These are phyloP conservation scores for Echiichthys vipera DNA, from an alignment of 2,797 vertebrate genomes.

Conservation along the genomic window DNA sequence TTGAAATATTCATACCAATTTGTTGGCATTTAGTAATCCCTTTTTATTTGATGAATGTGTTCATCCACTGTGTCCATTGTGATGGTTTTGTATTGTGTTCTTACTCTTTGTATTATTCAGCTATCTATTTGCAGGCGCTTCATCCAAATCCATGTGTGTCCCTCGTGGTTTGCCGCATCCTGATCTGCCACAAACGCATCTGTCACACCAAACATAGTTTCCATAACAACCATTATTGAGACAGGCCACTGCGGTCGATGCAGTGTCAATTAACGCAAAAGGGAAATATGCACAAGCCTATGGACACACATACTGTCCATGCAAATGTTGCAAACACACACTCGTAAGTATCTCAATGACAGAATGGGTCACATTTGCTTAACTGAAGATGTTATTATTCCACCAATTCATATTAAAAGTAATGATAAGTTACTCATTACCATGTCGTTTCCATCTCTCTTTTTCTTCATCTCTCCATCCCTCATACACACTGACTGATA, in stretches of 20 bases:
- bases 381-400: conserved; percentile 50
- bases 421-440: conserved; percentile 50
- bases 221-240: conserved; percentile 77
- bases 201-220: conserved; percentile 75
- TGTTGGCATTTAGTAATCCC: conserved; percentile 61
- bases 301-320: conserved; percentile 35
- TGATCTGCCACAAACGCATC: conserved; percentile 68
- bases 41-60: conserved; percentile 52
- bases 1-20: conserved; percentile 51
- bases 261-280: conserved; percentile 68
- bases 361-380: conserved; percentile 39
- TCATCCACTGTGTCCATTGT: conserved; percentile 41
- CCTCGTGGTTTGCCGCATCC: conserved; percentile 68
- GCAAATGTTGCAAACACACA: conserved; percentile 21
- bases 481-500: not conserved
- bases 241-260: conserved; percentile 56
- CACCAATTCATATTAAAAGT: conserved; percentile 49
- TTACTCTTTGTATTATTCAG: conserved; percentile 40
- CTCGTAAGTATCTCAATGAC: conserved; percentile 29
- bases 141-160: conserved; percentile 57
- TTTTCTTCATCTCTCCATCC: conserved; percentile 4
- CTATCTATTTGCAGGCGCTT: conserved; percentile 53
- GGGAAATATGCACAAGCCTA: conserved; percentile 43
- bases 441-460: conserved; percentile 18
- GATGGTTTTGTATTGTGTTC: conserved; percentile 35